Evolutionary conservation across 2,888 invertebrate genomes (phyloP), one percentile per base, ranked within the genome.

Genomic region (Nymphalis urticae): DNA sequence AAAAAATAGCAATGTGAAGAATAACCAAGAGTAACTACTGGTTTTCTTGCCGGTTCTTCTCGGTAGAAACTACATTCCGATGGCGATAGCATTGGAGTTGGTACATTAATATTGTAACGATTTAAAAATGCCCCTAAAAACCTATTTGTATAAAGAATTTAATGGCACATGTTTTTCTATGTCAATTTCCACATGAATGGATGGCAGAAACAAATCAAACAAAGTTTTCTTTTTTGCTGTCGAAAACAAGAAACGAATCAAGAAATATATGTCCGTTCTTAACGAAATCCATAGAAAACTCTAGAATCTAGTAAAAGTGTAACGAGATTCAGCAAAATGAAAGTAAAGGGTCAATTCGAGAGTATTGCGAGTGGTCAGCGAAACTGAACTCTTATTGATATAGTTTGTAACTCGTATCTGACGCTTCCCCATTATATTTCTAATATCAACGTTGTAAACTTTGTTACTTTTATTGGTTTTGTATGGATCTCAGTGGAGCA

Each of bases 331-430:
- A 59, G 66, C 70, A 17, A 63, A 62, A 36, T 58, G n/a, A 8
- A 42, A 51, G 50, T n/a, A 64, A 70, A 66, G 66, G 66, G 70
- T 70, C 66, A 68, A 51, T 68, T 59, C 42, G 63, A 70, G 53
- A 36, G n/a, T 58, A 54, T 54, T 53, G 62, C 59, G 21, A 19
- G 47, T 48, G 32, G 65, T 62, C 66, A 66, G 70, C 70, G n/a
- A 42, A 66, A 70, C 62, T 63, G 48, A 59, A 50, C 60, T 66
- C 59, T 63, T 63, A 70, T 70, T 70, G 70, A 70, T 70, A 66
- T 64, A 70, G 60, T 70, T 70, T 63, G 66, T n/a, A 54, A 66
- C 47, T 62, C 50, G 50, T 51, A 51, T 42, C 48, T 51, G 66
- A 64, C 63, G 63, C 63, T 60, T 60, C 61, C n/a, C 66, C 62